Conservation (phyloP, 2,113 vertebrate species). For the Petrocephalus zakoni region DNA sequence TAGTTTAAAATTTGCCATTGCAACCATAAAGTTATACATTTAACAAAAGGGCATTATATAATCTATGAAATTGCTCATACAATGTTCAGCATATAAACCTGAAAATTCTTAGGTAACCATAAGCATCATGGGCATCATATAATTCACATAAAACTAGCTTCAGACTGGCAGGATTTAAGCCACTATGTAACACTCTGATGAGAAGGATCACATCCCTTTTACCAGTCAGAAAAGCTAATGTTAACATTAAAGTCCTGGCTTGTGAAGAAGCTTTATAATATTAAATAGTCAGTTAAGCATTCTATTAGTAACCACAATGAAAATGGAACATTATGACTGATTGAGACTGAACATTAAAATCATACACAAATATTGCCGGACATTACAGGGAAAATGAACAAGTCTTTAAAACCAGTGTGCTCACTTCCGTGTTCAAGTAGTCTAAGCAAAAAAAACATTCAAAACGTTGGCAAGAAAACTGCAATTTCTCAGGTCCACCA, state of each 20-base stretch:
- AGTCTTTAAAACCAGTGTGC: background rate
- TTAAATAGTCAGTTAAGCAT: background rate
- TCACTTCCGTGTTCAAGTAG: background rate
- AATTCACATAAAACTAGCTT: background rate
- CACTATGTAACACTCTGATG: background rate
- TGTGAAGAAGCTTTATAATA: background rate
- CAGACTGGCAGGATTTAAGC: background rate
- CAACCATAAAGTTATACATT: background rate
- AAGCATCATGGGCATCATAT: background rate
- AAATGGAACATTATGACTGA: background rate
- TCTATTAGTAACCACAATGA: background rate
- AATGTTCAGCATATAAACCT: background rate
- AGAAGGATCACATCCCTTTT: background rate
- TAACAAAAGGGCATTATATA: background rate
- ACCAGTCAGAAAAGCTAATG: background rate
- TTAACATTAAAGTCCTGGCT: background rate
- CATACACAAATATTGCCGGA: background rate
- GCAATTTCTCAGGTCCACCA: background rate
- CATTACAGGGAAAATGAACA: background rate
- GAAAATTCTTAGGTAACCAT: background rate
- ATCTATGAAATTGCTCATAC: background rate
- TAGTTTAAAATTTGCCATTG: background rate
- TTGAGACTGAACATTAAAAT: constrained; percentile 3
- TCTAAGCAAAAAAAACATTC: background rate
- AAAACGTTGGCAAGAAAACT: background rate